phyloP scores from a whole-genome alignment of 2,113 vertebrate species.

The Herpetotheres cachinnans region DNA sequence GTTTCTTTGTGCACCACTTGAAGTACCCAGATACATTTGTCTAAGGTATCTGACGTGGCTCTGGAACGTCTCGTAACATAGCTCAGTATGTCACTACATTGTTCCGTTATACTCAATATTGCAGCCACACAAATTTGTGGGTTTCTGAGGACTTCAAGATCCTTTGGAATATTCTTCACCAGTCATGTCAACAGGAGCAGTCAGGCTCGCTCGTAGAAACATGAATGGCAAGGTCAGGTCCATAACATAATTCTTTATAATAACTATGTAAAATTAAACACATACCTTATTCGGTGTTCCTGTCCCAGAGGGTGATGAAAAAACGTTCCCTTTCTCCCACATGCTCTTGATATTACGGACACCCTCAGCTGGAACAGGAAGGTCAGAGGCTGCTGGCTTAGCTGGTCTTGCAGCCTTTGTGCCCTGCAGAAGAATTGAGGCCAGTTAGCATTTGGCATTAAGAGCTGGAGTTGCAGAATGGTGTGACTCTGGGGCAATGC shows the following conservation, averaged over 20 bases:
- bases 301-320: constrained; percentile 76
- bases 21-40: not conserved
- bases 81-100: constrained; percentile 24
- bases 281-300: constrained; percentile 88
- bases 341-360: constrained; percentile 97
- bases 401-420: constrained; percentile 81
- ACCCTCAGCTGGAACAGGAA: constrained; percentile 87
- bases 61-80: constrained; percentile 36
- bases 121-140: not conserved
- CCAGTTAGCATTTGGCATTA: not conserved
- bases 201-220: not conserved
- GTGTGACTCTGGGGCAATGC: not conserved
- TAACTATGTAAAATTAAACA: not conserved
- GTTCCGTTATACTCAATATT: not conserved
- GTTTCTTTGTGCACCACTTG: not conserved
- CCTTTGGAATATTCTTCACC: not conserved
- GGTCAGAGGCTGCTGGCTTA: constrained; percentile 83
- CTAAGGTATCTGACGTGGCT: not conserved
- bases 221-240: not conserved
- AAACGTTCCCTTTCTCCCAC: constrained; percentile 96
- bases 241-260: not conserved
- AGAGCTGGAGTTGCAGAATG: not conserved
- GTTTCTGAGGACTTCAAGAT: not conserved
- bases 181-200: not conserved
- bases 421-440: constrained; percentile 70